Conservation (phyloP, 1,140 invertebrate species). For the Drosophila parabipectinata region DNA sequence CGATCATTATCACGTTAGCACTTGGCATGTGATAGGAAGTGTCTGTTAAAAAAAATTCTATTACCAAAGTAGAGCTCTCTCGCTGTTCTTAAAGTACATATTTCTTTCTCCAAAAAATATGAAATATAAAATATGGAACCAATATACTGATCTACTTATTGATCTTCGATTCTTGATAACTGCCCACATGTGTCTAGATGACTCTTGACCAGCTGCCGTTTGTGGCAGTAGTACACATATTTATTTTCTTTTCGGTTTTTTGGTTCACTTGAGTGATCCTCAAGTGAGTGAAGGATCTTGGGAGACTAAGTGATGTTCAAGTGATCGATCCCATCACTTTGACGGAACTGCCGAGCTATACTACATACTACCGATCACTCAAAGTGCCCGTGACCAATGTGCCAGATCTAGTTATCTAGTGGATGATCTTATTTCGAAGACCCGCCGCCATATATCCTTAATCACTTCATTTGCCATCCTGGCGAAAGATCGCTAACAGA, state of each 20-base stretch:
- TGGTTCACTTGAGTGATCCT: conserved; percentile 32
- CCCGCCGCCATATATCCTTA: not conserved
- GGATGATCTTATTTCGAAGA: conserved; percentile 19
- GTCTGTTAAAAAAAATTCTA: not conserved
- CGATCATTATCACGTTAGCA: conserved; percentile 36
- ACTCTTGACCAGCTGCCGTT: conserved; percentile 29
- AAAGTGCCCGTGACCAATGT: conserved; percentile 41
- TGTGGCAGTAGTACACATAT: not conserved
- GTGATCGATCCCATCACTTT: conserved; percentile 19
- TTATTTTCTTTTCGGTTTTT: not conserved
- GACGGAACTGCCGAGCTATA: not conserved
- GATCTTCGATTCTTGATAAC: conserved; percentile 34
- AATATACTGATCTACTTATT: conserved; percentile 28
- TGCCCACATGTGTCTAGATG: conserved; percentile 38
- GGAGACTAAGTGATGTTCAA: conserved; percentile 40
- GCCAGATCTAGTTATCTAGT: conserved; percentile 15
- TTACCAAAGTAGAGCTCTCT: not conserved
- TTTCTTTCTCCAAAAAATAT: not conserved
- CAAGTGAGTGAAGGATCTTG: conserved; percentile 20
- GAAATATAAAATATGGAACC: conserved; percentile 21
- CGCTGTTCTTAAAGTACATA: not conserved
- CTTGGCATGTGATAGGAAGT: conserved; percentile 11
- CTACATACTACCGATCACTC: conserved; percentile 24
- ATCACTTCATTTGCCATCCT: conserved; percentile 32
- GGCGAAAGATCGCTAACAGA: conserved; percentile 16